A percentile compares a stretch with the other conserved stretches of the same genome.
phyloP scores from a whole-genome alignment of 2,888 invertebrate genomes.

The Ischnura elegans region DNA sequence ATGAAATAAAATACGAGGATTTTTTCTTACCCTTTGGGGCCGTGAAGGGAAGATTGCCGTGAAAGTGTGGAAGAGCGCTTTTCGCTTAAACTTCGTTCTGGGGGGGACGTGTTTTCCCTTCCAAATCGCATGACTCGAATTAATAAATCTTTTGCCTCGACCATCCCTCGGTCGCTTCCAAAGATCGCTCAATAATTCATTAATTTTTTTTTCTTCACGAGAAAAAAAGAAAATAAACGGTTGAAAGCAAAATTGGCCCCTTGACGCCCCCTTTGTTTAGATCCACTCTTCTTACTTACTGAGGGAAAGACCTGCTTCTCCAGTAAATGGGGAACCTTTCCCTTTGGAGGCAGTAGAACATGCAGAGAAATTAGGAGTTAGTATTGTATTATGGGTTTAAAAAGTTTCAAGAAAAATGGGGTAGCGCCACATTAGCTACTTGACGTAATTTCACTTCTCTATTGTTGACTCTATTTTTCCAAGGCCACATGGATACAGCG shows the following conservation, averaged over 20 bases:
- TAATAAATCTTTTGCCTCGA: not conserved
- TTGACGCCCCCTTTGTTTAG: not conserved
- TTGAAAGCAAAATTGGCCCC: not conserved
- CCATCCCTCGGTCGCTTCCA: not conserved
- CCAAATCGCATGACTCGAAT: not conserved
- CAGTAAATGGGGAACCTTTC: too few species aligned
- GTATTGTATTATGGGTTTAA: too few species aligned
- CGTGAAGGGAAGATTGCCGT: not conserved
- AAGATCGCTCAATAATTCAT: constrained; percentile 17
- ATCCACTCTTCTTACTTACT: not conserved
- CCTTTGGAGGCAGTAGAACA: too few species aligned
- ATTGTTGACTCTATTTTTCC: too few species aligned
- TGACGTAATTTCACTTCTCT: too few species aligned
- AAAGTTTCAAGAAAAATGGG: too few species aligned
- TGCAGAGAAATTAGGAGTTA: too few species aligned
- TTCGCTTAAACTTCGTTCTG: not conserved
- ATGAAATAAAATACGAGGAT: not conserved
- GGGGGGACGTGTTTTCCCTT: constrained; percentile 12
- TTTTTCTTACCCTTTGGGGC: not conserved
- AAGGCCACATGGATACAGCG: too few species aligned
- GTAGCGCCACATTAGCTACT: too few species aligned
- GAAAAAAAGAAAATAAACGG: too few species aligned
- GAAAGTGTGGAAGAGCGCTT: not conserved
- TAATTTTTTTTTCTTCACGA: not conserved
- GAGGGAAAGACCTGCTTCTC: too few species aligned